Evolutionary conservation across 2,113 vertebrate genomes (phyloP), one percentile per base, ranked within the genome.

Genomic region (Sterrhoptilus dennistouni): DNA sequence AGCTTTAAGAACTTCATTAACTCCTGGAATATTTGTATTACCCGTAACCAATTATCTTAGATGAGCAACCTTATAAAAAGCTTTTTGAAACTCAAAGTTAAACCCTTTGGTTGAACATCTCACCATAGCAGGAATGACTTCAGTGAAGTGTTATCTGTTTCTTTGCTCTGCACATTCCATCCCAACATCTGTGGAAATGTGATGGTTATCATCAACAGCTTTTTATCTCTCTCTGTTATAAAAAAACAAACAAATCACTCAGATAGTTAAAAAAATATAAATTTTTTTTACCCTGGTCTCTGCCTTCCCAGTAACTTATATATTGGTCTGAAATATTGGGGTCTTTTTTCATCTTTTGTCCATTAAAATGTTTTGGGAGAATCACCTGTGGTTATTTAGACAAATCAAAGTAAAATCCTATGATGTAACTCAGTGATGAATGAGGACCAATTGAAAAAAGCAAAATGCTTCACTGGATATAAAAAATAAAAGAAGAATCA

Each of bases 41-140:
- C 24, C 8, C 0, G 0, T 65, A 80, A 29, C 35, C 28, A 93
- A 21, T 83, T 91, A 91, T 83, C 42, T 90, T 47, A 83, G n/a
- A 70, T 40, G 6, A 3, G 0, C 33, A 80, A 65, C 50, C 29
- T 78, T 95, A 80, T 72, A 23, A 93, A 94, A 91, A 54, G 5
- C 9, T 77, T 91, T 94, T 91, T 88, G 59, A 95, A 95, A 90
- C 47, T 83, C 53, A 38, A 44, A 87, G 56, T 49, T 78, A 84
- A 78, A 77, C 31, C 42, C 61, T 90, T 82, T 79, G 54, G 38
- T 89, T 88, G 28, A 50, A 57, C 49, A 53, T 35, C 49, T 91
- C 28, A 61, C 23, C 15, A n/a, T 50, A 35, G 31, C 25, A 90
- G 27, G 23, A 87, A 63, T 35, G 45, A 74, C 35, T 92, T 88